Evolutionary conservation across 1,140 invertebrate genomes (phyloP), one percentile per base, ranked within the genome.

Genomic region (Sycophaga agraensis): DNA sequence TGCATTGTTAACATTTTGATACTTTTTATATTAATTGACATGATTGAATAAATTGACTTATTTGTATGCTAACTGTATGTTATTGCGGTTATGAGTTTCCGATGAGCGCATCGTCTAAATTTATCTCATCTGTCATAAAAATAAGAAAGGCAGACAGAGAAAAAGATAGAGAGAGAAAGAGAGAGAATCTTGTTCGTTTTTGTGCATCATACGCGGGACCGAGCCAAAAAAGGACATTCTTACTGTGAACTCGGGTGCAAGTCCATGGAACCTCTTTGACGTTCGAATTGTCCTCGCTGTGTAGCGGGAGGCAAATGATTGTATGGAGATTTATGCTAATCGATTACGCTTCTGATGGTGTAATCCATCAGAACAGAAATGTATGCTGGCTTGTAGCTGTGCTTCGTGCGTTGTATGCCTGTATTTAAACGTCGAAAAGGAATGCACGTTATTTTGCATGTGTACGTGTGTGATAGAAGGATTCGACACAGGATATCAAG

Each of bases 311-410:
- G n/a, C n/a, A 17, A 55, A n/a, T 45, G 60, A 65, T 65, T 64
- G 53, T 63, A 65, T 68, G 64, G 48, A 65, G 39, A 68, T 66
- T 46, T 67, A 67, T 66, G 68, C 24, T 58, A 70, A 68, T 69
- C 34, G 43, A 45, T 63, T 54, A 53, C 17, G 26, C 55, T 7
- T 9, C 4, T 31, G 19, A 43, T 53, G 37, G 16, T 53, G 40
- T 37, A 60, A 53, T 45, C 16, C n/a, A 34, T 43, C 14, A 31
- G 49, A 24, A 16, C n/a, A 26, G 40, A 45, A 43, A 48, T 49
- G 11, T 50, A 11, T n/a, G n/a, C 31, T 19, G 43, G 22, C 9
- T 6, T 35, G 40, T 45, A 34, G 12, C 19, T 46, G n/a, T n/a
- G 31, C 34, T 39, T 45, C 21, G 12, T 12, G 14, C 14, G 42